Conservation (phyloP, 2,797 vertebrate genomes). For the Tenualosa ilisha region DNA sequence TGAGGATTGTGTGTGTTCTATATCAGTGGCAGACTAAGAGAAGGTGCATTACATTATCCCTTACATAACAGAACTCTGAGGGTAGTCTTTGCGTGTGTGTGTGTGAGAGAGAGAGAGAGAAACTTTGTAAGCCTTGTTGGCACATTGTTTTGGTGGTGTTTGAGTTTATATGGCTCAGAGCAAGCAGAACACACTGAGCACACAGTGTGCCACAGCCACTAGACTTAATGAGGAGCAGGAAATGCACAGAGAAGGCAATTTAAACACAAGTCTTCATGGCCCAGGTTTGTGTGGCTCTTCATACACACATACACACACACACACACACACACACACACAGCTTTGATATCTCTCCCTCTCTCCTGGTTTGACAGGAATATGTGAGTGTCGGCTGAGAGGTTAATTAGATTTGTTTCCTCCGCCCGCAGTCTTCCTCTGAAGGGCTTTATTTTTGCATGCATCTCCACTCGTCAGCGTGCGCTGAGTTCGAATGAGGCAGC, state of each 20-base stretch:
- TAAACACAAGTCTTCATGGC: neutral
- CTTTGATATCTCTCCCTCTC: constrained; percentile 22
- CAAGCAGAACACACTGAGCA: neutral
- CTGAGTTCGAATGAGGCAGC: constrained; percentile 11
- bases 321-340: neutral
- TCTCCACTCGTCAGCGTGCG: neutral
- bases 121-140: no score
- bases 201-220: neutral
- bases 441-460: constrained; percentile 25
- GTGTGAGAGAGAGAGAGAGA: neutral
- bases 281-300: neutral
- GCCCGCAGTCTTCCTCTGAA: constrained; percentile 33
- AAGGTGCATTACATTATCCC: neutral
- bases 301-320: neutral
- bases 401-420: constrained; percentile 46
- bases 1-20: neutral
- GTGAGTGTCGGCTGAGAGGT: constrained; percentile 39
- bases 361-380: constrained; percentile 32
- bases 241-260: neutral
- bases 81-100: neutral
- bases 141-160: neutral
- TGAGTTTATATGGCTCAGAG: constrained; percentile 11
- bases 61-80: neutral
- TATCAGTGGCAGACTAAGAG: neutral
- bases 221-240: constrained; percentile 19